phyloP scores from a whole-genome alignment of 2,888 invertebrate genomes.

The Resseliella maxima region DNA sequence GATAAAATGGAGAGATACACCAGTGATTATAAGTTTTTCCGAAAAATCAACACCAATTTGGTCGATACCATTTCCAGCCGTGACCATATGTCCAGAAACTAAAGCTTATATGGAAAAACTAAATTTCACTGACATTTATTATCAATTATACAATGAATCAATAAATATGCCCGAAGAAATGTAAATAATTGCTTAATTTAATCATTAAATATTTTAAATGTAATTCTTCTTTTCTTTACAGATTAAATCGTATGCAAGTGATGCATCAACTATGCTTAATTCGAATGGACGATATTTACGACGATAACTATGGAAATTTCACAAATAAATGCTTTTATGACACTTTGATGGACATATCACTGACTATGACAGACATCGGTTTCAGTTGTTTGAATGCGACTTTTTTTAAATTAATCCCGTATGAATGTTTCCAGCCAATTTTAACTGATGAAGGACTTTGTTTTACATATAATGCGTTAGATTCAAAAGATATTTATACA shows the following conservation, averaged over 20 bases:
- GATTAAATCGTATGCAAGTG: too few relatives aligned
- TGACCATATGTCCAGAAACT: conserved; percentile 71
- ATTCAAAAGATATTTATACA: conserved; percentile 15
- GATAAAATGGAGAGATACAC: conserved; percentile 78
- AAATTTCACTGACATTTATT: neutral
- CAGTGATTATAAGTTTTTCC: neutral
- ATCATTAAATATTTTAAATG: neutral
- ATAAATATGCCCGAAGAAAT: too few relatives aligned
- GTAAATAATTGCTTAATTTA: neutral
- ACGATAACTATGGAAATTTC: neutral
- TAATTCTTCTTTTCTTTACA: neutral
- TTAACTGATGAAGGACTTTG: conserved; percentile 70
- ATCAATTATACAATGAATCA: neutral
- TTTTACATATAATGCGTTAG: neutral
- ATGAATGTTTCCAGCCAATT: conserved; percentile 62
- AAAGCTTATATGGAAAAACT: neutral
- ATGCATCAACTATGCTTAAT: too few relatives aligned
- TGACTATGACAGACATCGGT: neutral
- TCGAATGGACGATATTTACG: neutral
- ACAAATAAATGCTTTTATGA: too few relatives aligned
- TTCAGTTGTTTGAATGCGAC: conserved; percentile 63
- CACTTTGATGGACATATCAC: neutral
- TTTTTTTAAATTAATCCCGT: too few relatives aligned
- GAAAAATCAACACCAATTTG: neutral
- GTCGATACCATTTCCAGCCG: conserved; percentile 68